phyloP scores from a whole-genome alignment of 2,113 vertebrate genomes.

The Corythoichthys haematopterus region DNA sequence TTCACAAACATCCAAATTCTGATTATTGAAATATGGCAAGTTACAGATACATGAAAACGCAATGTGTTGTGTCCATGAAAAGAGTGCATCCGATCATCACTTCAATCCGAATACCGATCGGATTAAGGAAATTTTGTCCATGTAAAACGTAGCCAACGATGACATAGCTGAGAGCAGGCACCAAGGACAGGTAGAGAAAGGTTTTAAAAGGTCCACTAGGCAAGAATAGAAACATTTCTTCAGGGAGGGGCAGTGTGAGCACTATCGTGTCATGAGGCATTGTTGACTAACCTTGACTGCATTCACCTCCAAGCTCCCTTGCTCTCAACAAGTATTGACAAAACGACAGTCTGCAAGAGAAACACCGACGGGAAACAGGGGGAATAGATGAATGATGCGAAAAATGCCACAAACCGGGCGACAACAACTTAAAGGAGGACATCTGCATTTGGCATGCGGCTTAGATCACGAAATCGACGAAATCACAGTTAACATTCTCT shows the following conservation, averaged over 20 bases:
- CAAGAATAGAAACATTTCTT: slow-evolving; percentile 14
- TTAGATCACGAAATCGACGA: background rate
- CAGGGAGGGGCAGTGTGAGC: slow-evolving; percentile 24
- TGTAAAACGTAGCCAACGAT: no score
- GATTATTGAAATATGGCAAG: no score
- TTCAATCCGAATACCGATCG: no score
- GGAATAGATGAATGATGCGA: slow-evolving; percentile 55
- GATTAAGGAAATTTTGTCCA: no score
- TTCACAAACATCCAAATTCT: no score
- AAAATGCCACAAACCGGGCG: slow-evolving; percentile 65
- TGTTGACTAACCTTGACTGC: slow-evolving; percentile 71
- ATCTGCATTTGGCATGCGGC: no score
- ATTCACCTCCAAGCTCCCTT: slow-evolving; percentile 63
- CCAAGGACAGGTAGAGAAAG: slow-evolving; percentile 22
- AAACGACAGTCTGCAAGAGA: slow-evolving; percentile 62
- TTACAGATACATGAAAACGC: no score
- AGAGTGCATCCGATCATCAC: no score
- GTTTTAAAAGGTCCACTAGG: slow-evolving; percentile 26
- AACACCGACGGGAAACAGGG: slow-evolving; percentile 38
- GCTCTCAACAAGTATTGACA: slow-evolving; percentile 71
- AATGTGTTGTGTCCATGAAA: no score
- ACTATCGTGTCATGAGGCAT: slow-evolving; percentile 36
- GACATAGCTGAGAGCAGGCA: slow-evolving; percentile 22
- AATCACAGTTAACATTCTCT: slow-evolving; percentile 44
- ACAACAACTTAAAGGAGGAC: slow-evolving; percentile 41